These are phyloP conservation scores for Bombus polaris DNA, from an alignment of 1,140 invertebrate genomes.

Conservation along the genomic window DNA sequence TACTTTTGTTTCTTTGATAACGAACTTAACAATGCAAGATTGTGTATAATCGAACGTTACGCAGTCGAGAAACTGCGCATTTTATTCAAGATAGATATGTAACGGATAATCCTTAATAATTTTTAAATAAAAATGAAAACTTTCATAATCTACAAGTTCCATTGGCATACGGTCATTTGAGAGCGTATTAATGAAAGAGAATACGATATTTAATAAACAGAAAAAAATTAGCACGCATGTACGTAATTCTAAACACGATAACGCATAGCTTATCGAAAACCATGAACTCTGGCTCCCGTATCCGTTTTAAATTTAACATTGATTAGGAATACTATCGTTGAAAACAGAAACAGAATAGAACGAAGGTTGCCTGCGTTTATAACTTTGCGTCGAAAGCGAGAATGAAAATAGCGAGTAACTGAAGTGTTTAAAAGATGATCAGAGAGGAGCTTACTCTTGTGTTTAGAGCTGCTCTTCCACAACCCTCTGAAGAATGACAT, in stretches of 20 bases:
- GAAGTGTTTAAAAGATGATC: background rate
- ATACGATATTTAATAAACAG: background rate
- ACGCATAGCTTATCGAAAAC: slow-evolving; percentile 1
- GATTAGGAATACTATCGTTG: background rate
- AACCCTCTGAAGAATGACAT: slow-evolving; percentile 86
- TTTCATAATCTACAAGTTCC: background rate
- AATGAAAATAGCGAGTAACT: background rate
- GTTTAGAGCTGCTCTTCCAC: slow-evolving; percentile 87
- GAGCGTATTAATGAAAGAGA: no score
- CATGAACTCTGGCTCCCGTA: slow-evolving; percentile 11
- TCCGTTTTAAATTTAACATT: background rate
- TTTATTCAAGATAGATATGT: no score
- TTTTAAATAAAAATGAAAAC: background rate
- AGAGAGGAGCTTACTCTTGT: slow-evolving; percentile 85
- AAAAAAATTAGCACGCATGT: no score
- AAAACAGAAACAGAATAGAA: background rate
- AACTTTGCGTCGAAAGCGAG: no score
- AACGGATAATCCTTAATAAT: background rate
- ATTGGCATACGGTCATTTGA: background rate
- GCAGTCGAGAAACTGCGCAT: background rate
- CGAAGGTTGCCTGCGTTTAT: background rate
- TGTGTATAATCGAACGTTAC: no score
- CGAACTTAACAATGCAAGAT: background rate
- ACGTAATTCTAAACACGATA: background rate
- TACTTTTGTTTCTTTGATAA: background rate